Base-by-base conservation (phyloP, 2,888 invertebrate species). In the Neoaliturus tenellus region DNA sequence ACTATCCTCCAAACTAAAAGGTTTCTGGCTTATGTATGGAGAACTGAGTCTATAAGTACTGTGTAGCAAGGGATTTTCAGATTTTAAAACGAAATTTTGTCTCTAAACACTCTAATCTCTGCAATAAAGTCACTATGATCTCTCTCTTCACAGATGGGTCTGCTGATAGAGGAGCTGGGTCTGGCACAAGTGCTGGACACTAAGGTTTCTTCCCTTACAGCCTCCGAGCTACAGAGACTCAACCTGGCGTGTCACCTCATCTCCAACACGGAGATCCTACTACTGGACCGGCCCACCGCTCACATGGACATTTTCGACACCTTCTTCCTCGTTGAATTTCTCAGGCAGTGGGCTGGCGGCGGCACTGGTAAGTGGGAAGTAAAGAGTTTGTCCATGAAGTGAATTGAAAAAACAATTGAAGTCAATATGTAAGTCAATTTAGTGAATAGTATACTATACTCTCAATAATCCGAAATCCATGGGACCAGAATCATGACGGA, bases 251-350 rank as follows among this genome's bases (percentile, higher is more conserved):
- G 97, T 88, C 97, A 98, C 88, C 92, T 98, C 48, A 91, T 98
- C 55, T 93, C 97, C 41, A 97, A 97, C 89, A 95, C 96, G 87
- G 97, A 98, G 85, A 93, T 98, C 67, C 92, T 98, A 0, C 93
- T 98, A 35, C 91, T 98, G 83, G 98, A 98, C 90, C 96, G 98
- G 90, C 97, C 98, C 0, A 96, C 96, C 0, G 94, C 94, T 88
- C 96, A 96, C 83, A 95, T 97, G 94, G 98, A 98, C 89, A 98
- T 98, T 86, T 98, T 98, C 88, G 98, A 98, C 89, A 97, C 98
- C 0, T 98, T 98, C 91, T 98, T 98, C 90, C 91, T 98, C 75
- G 96, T 98, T 83, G 98, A 98, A 90, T 98, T 98, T 90, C 91
- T 98, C 87, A 93, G 98, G 86, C 98, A 98, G 90, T 98, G 98